These are phyloP conservation scores for Gerris buenoi DNA, from an alignment of 1,140 invertebrate species.

Conservation along the genomic window DNA sequence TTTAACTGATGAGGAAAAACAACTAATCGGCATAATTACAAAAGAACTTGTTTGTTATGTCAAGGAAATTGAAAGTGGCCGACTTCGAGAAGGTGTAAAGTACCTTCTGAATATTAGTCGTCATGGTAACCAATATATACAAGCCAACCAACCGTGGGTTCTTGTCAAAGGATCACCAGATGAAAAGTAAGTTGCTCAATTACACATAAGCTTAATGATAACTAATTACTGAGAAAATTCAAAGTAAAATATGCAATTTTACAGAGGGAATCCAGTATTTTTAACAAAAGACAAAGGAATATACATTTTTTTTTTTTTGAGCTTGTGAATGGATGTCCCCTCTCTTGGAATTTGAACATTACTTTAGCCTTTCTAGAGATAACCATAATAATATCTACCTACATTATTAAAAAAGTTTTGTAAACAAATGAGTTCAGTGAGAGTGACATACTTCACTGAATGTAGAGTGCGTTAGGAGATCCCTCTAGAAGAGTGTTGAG, in stretches of 20 bases:
- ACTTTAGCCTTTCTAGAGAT: conserved; percentile 3
- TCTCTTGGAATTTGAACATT: not conserved
- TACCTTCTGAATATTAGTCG: conserved; percentile 76
- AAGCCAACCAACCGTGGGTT: conserved; percentile 86
- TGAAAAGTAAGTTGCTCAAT: conserved; percentile 44
- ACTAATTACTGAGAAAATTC: not conserved
- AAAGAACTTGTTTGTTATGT: conserved; percentile 68
- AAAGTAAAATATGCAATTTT: not conserved
- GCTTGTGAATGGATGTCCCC: not conserved
- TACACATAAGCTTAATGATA: not conserved
- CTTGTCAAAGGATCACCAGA: conserved; percentile 67
- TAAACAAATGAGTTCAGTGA: too few relatives aligned
- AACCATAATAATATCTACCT: too few relatives aligned
- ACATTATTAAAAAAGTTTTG: too few relatives aligned
- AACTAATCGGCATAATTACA: conserved; percentile 65
- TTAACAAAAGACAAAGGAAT: not conserved
- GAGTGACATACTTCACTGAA: too few relatives aligned
- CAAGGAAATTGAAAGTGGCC: conserved; percentile 61
- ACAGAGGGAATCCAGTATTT: not conserved
- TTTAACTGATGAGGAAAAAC: conserved; percentile 50
- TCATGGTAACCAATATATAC: conserved; percentile 93
- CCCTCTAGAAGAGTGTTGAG: too few relatives aligned
- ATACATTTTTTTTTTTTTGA: not conserved
- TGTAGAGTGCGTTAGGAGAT: too few relatives aligned
- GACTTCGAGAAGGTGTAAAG: conserved; percentile 71